Evolutionary conservation across 2,797 vertebrate genomes (phyloP).

Genomic region (Bufotes viridis): DNA sequence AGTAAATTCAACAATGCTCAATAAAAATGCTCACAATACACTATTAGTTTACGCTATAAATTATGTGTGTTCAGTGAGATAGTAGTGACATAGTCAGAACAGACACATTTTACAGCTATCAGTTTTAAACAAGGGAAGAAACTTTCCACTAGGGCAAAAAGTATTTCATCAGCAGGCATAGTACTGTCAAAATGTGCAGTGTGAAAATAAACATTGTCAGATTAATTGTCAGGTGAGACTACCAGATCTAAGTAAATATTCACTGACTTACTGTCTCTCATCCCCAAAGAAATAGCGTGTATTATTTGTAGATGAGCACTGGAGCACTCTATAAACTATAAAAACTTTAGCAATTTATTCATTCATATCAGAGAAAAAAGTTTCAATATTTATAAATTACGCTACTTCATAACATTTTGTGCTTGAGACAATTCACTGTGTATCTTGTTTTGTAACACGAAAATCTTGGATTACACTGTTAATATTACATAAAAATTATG

Average conservation of each 20-base stretch:
- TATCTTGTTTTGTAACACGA: background rate
- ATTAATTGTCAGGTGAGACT: constrained; percentile 36
- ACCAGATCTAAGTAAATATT: constrained; percentile 32
- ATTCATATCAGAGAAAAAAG: constrained; percentile 12
- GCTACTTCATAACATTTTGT: background rate
- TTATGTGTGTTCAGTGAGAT: background rate
- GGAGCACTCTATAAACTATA: background rate
- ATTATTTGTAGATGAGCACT: constrained; percentile 28
- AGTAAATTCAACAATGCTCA: constrained; percentile 5
- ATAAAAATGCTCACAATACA: background rate
- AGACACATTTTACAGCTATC: constrained; percentile 24
- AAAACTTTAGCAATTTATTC: background rate
- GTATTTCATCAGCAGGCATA: constrained; percentile 21
- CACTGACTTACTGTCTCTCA: constrained; percentile 23
- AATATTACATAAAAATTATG: background rate
- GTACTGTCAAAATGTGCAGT: constrained; percentile 20
- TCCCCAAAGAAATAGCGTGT: constrained; percentile 22
- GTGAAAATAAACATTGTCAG: constrained; percentile 37
- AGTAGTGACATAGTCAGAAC: background rate
- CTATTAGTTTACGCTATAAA: background rate
- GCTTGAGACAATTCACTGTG: background rate
- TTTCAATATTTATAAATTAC: background rate
- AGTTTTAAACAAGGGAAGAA: constrained; percentile 28
- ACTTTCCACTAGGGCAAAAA: constrained; percentile 28
- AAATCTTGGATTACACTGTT: background rate